Evolutionary conservation across 2,888 invertebrate genomes (phyloP).

Genomic region (Thereva unica): DNA sequence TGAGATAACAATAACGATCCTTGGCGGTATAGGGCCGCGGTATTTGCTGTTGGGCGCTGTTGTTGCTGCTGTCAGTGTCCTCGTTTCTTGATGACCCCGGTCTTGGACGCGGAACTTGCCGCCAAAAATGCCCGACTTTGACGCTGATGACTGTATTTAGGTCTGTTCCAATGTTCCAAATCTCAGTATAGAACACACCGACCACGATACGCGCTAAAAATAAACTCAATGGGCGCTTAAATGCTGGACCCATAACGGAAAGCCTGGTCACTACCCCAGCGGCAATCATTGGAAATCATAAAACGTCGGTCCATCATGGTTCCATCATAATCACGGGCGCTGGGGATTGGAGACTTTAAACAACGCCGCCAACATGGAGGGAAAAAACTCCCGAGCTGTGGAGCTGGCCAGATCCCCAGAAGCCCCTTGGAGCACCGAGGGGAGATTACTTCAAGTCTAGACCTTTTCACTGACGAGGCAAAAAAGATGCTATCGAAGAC

Average conservation of each 20-base stretch:
- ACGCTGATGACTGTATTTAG: no score
- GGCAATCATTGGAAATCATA: not conserved
- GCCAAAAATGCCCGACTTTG: no score
- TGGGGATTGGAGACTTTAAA: constrained; percentile 1
- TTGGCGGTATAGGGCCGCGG: no score
- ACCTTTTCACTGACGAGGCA: constrained; percentile 13
- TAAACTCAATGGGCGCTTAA: constrained; percentile 1
- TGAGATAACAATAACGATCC: no score
- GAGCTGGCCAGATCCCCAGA: no score
- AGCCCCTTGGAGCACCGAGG: not conserved
- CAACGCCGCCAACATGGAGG: not conserved
- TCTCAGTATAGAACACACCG: no score
- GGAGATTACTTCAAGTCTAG: constrained; percentile 15
- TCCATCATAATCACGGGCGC: no score
- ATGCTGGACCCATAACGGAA: not conserved
- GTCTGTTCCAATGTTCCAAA: no score
- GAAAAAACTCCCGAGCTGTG: not conserved
- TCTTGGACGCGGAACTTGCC: no score
- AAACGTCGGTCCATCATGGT: not conserved
- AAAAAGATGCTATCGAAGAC: not conserved
- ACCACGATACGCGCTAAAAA: not conserved
- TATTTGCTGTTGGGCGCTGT: no score
- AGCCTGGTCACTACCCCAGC: not conserved
- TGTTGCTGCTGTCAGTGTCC: no score
- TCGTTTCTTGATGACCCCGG: no score